Conservation (phyloP, 2,113 vertebrate species). For the Atrichornis clamosus region DNA sequence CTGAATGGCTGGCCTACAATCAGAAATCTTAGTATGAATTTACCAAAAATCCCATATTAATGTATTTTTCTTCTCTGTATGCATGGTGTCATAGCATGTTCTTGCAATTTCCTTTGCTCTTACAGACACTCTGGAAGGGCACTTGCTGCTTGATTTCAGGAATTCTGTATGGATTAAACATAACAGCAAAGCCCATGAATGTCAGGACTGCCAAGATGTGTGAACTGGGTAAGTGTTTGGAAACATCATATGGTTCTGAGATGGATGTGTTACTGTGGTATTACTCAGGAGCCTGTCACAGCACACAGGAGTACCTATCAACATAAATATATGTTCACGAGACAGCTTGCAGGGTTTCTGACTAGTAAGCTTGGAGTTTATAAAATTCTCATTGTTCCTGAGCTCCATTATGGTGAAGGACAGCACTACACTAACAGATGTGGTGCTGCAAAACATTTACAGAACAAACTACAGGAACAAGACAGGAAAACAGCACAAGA, state of each 20-base stretch:
- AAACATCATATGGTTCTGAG: background rate
- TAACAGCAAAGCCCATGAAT: background rate
- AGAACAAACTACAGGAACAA: background rate
- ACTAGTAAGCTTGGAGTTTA: background rate
- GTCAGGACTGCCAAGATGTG: background rate
- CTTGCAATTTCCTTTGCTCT: background rate
- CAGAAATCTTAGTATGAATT: background rate
- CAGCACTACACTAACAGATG: background rate
- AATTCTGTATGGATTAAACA: accelerated
- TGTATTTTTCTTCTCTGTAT: background rate
- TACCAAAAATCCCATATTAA: background rate
- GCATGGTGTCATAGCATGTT: background rate
- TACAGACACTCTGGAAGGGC: background rate
- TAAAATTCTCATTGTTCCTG: background rate
- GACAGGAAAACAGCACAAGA: background rate
- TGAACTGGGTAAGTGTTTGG: background rate
- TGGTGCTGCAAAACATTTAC: background rate
- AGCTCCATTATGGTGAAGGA: background rate
- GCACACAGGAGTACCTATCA: background rate
- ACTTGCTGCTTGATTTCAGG: background rate
- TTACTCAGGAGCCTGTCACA: background rate
- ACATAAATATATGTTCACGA: accelerated
- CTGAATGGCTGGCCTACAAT: background rate
- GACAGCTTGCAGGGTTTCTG: background rate
- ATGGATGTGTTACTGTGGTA: accelerated